Conservation (phyloP, 23 tunicate species). For the Botrylloides violaceus region DNA sequence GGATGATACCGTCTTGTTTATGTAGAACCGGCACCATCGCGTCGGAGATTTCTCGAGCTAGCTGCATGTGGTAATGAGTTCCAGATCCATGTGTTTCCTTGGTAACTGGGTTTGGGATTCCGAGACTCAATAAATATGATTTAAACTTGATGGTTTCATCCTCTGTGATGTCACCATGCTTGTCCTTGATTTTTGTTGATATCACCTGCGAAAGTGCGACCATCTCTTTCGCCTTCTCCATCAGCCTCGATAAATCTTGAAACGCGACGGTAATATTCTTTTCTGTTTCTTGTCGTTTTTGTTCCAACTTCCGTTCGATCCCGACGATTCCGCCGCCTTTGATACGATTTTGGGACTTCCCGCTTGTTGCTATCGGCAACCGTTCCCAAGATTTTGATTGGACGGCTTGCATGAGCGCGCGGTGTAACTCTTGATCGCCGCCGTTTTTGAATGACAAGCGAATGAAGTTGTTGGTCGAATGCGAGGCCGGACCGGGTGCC, state of each 20-base stretch:
- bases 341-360: conserved; percentile 7
- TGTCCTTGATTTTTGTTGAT: conserved; percentile 79
- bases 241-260: conserved; percentile 77
- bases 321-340: conserved; percentile 75
- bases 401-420: conserved; percentile 31
- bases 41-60: conserved; percentile 60
- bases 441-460: conserved; percentile 56
- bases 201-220: conserved; percentile 49
- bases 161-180: conserved; percentile 92
- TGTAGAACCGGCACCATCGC: conserved; percentile 25
- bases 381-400: conserved; percentile 18
- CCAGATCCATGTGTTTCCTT: conserved; percentile 90
- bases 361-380: neutral
- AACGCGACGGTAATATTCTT: conserved; percentile 75
- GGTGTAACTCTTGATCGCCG: conserved; percentile 65
- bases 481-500: conserved; percentile 65
- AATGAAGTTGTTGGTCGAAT: conserved; percentile 33
- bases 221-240: conserved; percentile 96
- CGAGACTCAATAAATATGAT: conserved; percentile 80
- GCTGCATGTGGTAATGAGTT: conserved; percentile 87
- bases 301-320: conserved; percentile 68
- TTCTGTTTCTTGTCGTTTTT: conserved; percentile 35
- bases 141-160: conserved; percentile 93
- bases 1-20: conserved; percentile 60
- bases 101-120: conserved; percentile 91